A percentile compares a stretch with the other conserved stretches of the same genome.
These are phyloP conservation scores for Synanthedon tipuliformis DNA, from an alignment of 2,888 invertebrate genomes.

Conservation along the genomic window DNA sequence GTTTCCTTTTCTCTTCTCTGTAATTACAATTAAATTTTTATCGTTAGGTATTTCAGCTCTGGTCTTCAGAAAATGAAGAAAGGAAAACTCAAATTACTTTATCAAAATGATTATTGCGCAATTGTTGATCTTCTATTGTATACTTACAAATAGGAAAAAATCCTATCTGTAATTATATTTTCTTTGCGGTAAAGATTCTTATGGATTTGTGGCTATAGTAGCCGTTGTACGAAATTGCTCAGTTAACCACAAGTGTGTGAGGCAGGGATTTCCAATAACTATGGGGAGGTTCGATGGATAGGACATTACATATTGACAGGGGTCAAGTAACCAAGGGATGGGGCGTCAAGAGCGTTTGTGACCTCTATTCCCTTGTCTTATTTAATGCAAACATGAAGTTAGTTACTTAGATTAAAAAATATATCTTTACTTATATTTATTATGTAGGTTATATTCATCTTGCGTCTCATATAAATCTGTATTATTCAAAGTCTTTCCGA, in stretches of 20 bases:
- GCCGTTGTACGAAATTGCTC: slow-evolving; percentile 31
- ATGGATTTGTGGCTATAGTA: background rate
- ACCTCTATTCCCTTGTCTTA: background rate
- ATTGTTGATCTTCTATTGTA: no score
- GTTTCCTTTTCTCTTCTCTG: background rate
- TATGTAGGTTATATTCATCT: no score
- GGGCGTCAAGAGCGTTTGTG: background rate
- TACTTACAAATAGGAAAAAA: no score
- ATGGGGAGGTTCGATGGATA: slow-evolving; percentile 42
- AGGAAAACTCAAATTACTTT: no score
- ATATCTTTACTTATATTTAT: no score
- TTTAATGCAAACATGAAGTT: no score
- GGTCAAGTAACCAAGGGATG: slow-evolving; percentile 37
- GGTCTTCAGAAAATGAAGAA: no score
- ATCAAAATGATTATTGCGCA: no score
- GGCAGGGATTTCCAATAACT: slow-evolving; percentile 45
- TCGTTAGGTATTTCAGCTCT: background rate
- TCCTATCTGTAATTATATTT: slow-evolving; percentile 1
- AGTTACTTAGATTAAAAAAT: no score
- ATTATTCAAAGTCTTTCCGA: no score
- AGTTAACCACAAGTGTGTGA: slow-evolving; percentile 39
- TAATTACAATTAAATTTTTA: background rate
- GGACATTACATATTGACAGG: slow-evolving; percentile 43
- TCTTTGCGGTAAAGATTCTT: slow-evolving; percentile 18
- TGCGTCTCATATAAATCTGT: no score